These are phyloP conservation scores for Neotoxoptera formosana DNA, from an alignment of 1,140 invertebrate species.

Conservation along the genomic window DNA sequence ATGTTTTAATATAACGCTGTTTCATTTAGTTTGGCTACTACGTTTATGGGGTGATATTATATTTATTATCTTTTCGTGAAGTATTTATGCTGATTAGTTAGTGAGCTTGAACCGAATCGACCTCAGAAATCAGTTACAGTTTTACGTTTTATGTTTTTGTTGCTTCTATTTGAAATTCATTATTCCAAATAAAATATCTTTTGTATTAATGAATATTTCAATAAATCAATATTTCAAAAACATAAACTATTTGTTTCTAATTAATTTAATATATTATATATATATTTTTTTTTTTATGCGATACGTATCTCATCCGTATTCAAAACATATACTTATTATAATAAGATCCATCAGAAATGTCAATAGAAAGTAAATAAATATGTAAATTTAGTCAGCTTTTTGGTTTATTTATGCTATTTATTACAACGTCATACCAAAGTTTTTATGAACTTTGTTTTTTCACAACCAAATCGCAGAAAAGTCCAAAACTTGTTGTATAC, in stretches of 20 bases:
- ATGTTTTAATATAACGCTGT: background rate
- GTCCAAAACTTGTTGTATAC: background rate
- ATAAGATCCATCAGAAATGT: background rate
- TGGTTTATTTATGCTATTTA: background rate
- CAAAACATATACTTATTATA: background rate
- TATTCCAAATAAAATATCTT: background rate
- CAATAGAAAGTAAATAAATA: background rate
- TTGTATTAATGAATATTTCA: background rate
- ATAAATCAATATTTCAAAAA: background rate
- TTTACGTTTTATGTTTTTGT: background rate
- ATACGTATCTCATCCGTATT: background rate
- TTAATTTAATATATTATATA: background rate
- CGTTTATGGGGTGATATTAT: background rate
- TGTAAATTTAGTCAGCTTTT: background rate
- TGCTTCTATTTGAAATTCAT: background rate
- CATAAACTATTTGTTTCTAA: background rate
- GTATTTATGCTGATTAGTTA: background rate
- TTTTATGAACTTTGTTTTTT: conserved; percentile 12
- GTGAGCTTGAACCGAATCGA: background rate
- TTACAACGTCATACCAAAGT: background rate
- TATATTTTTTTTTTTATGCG: background rate
- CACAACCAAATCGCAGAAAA: background rate
- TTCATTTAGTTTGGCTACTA: background rate
- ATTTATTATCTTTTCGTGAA: background rate
- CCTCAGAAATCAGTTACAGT: background rate